Conservation (phyloP, 37 sponge, comb jelly and placozoan species). For the Mnemiopsis leidyi region DNA sequence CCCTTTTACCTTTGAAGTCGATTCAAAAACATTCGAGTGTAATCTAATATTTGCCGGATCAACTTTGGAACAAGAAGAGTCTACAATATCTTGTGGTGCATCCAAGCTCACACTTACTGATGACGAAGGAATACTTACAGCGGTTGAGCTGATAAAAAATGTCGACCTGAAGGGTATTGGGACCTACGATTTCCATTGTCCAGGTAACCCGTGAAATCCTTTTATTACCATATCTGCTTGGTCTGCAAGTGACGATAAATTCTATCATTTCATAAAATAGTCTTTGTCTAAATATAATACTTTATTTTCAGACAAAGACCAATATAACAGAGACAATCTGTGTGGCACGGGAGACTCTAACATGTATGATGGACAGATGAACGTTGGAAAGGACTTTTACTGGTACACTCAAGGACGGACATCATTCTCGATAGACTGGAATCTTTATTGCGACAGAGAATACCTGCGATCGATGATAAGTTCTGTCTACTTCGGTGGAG, state of each 20-base stretch:
- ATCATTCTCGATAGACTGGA: background rate
- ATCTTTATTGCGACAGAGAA: background rate
- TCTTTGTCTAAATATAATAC: background rate
- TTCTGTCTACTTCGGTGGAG: conserved; percentile 31
- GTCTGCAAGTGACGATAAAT: background rate
- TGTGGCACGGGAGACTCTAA: background rate
- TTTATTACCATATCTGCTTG: background rate
- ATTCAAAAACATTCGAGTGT: background rate
- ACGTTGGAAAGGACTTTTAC: background rate
- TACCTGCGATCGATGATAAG: background rate
- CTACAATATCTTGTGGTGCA: background rate
- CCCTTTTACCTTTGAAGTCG: background rate
- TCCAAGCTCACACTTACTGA: background rate
- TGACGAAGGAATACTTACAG: background rate
- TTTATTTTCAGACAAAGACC: background rate
- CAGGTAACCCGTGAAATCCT: background rate
- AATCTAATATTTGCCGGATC: background rate
- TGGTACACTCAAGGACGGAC: background rate
- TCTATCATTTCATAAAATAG: background rate
- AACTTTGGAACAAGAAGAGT: background rate
- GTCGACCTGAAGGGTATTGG: background rate
- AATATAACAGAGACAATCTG: conserved; percentile 16
- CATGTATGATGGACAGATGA: background rate
- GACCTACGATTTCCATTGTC: background rate
- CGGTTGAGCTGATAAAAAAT: background rate